These are phyloP conservation scores for Lepus americanus DNA, from an alignment of 2,113 vertebrate species.

Conservation along the genomic window DNA sequence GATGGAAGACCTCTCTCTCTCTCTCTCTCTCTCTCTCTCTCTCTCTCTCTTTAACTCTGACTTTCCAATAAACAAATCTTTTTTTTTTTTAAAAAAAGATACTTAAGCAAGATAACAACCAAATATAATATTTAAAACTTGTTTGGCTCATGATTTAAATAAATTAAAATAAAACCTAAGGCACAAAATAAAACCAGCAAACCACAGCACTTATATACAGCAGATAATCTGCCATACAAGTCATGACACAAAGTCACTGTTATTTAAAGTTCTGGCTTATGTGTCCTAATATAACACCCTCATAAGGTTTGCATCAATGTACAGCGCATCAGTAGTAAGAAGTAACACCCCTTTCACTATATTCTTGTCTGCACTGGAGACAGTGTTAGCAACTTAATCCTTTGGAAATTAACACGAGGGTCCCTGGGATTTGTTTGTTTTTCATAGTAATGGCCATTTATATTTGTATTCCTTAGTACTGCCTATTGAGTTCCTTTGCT, in stretches of 20 bases:
- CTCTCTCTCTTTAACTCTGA: too few relatives aligned
- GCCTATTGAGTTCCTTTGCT: not conserved
- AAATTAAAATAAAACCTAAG: not conserved
- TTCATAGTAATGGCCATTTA: not conserved
- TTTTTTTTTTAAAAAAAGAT: too few relatives aligned
- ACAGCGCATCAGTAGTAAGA: rapidly evolving
- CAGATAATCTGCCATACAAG: not conserved
- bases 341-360: not conserved
- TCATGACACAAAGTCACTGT: not conserved
- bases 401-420: not conserved
- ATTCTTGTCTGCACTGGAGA: not conserved
- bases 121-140: too few relatives aligned
- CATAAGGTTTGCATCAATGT: not conserved
- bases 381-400: not conserved
- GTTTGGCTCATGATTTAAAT: too few relatives aligned
- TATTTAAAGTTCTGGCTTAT: not conserved
- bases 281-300: not conserved
- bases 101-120: too few relatives aligned
- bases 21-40: too few relatives aligned
- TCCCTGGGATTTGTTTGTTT: too few relatives aligned
- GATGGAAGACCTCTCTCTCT: too few relatives aligned
- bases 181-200: not conserved
- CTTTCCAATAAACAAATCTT: too few relatives aligned
- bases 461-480: not conserved
- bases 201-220: not conserved